Base-by-base conservation (phyloP, 2,113 vertebrate genomes). In the Oxyruncus cristatus region DNA sequence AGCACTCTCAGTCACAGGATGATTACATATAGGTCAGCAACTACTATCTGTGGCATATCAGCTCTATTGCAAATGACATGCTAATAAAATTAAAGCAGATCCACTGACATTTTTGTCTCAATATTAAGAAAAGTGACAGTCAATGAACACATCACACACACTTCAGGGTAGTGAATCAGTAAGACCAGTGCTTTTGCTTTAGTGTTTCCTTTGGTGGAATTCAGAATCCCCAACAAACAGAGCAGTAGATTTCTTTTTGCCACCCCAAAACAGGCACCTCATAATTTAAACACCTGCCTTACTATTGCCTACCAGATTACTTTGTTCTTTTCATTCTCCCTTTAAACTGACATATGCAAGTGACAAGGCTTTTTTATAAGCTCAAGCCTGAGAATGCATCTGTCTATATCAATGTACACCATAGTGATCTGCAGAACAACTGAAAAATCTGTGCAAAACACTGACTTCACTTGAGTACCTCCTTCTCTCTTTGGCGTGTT, bases 31-130 rank as follows among this genome's bases (percentile, higher is more conserved):
- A 83, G 75, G 72, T 70, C 72, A 92, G 37, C 55, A 90, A 56
- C 61, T 68, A 81, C 84, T n/a, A 95, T 80, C 82, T 82, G 47
- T 50, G 24, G 66, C 18, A 3, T 75, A 92, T 89, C 70, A 94
- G 35, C n/a, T 88, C 18, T 83, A 52, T 63, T 10, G 33, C 41
- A 97, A 96, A 96, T 76, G 56, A 94, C 89, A 92, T 88, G 46
- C 32, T 41, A 75, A 90, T 94, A 95, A 92, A 92, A 96, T 5
- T 35, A 9, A 62, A 95, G 92, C 65, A 97, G 89, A 47, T 91
- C 62, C 20, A 72, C 12, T 88, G 92, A 85, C 52, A 95, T 97
- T 97, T 97, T 97, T 93, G 50, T 83, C 49, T 94, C 92, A 94
- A 88, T 26, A 49, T 97, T 96, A 91, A 95, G 83, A 94, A 89